These are phyloP conservation scores for Garrulus glandarius DNA, from an alignment of 2,797 vertebrate species.

Conservation along the genomic window DNA sequence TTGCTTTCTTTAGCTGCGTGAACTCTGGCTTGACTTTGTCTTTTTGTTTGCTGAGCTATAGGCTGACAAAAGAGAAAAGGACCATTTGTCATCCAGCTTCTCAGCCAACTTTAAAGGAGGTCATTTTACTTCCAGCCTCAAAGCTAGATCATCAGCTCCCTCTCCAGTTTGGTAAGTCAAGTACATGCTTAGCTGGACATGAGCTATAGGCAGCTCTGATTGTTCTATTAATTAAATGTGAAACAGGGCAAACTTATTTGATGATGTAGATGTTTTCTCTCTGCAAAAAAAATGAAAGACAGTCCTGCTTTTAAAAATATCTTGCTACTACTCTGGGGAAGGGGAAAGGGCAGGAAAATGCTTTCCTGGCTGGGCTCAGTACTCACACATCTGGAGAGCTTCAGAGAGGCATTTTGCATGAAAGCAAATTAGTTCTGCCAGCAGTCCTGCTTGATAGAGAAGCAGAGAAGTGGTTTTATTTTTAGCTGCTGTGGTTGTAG, in stretches of 20 bases:
- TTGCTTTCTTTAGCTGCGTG: neutral
- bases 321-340: neutral
- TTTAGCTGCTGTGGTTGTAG: neutral
- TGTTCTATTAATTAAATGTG: neutral
- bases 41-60: constrained; percentile 65
- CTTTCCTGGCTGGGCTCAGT: neutral
- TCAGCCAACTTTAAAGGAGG: constrained; percentile 73
- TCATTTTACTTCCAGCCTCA: constrained; percentile 80
- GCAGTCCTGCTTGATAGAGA: neutral
- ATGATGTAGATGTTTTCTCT: neutral
- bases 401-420: neutral
- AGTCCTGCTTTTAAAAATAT: neutral
- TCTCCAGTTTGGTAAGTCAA: constrained; percentile 85
- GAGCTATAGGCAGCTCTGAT: neutral
- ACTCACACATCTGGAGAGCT: neutral
- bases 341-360: neutral
- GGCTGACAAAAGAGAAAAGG: constrained; percentile 82
- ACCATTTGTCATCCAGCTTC: constrained; percentile 84
- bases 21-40: constrained; percentile 40
- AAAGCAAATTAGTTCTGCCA: neutral
- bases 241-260: neutral
- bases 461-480: neutral
- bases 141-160: constrained; percentile 77
- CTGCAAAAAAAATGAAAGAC: neutral
- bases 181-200: neutral